phyloP scores from a whole-genome alignment of 1,140 invertebrate genomes.

The Trinorchestia longiramus region DNA sequence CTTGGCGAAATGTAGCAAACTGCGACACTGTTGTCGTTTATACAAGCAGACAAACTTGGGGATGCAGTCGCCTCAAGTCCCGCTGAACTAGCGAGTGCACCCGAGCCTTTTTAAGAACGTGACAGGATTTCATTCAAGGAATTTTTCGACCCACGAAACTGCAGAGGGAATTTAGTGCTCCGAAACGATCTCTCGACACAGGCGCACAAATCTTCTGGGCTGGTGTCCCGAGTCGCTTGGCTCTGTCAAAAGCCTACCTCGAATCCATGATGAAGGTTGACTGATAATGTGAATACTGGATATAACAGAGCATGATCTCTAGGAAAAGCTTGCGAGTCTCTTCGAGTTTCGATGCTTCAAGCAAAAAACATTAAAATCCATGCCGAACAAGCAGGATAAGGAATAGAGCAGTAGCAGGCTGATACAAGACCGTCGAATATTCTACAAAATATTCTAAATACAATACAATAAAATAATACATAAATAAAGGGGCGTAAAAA shows the following conservation, averaged over 20 bases:
- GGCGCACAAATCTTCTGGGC: neutral
- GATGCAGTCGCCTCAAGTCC: conserved; percentile 9
- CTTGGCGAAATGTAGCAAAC: neutral
- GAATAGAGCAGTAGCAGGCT: neutral
- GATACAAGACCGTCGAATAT: neutral
- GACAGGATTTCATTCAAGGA: neutral
- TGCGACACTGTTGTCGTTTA: conserved; percentile 12
- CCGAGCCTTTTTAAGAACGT: neutral
- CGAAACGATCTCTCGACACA: neutral
- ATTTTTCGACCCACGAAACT: neutral
- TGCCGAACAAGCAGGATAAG: neutral
- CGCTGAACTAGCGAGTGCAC: conserved; percentile 6
- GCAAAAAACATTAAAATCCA: neutral
- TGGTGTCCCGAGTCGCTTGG: neutral
- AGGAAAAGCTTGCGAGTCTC: neutral
- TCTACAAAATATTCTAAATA: neutral
- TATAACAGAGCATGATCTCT: neutral
- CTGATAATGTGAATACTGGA: neutral
- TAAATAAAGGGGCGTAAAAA: neutral
- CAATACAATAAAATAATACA: neutral
- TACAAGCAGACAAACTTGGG: neutral
- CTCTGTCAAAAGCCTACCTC: neutral
- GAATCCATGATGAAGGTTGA: neutral
- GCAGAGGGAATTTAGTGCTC: neutral
- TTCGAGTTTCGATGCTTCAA: neutral